Conservation (phyloP, 2,797 vertebrate species). For the Pangasius mekongensis region DNA sequence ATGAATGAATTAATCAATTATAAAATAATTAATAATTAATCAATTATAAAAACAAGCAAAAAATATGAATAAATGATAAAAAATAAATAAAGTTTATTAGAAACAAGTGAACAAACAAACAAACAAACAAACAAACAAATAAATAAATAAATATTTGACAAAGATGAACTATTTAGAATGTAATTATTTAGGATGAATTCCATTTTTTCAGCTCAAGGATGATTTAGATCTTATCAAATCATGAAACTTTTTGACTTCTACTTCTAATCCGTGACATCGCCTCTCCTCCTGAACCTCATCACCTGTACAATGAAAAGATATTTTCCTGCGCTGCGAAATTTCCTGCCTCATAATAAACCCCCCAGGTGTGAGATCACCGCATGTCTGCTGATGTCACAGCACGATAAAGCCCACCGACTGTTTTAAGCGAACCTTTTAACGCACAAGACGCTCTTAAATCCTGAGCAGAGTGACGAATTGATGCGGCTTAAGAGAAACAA, state of each 20-base stretch:
- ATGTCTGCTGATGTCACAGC: neutral
- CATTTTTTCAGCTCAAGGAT: neutral
- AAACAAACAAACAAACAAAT: neutral
- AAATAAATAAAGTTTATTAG: neutral
- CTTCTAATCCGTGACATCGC: neutral
- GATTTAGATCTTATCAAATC: neutral
- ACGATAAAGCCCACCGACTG: neutral
- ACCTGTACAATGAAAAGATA: neutral
- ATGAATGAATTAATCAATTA: neutral
- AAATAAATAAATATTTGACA: neutral
- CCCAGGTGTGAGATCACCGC: neutral
- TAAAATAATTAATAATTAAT: neutral
- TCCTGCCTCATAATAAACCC: too few species aligned
- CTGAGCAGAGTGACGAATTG: neutral
- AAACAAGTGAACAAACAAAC: neutral
- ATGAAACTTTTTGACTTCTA: neutral
- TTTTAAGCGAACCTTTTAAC: neutral
- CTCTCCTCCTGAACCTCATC: neutral
- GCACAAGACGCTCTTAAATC: neutral
- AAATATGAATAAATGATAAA: neutral
- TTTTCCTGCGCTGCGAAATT: neutral
- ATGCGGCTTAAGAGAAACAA: constrained; percentile 7
- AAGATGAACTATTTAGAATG: neutral
- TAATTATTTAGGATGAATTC: neutral
- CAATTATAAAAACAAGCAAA: neutral